Evolutionary conservation across 2,797 vertebrate genomes (phyloP).

Genomic region (Gymnoscopelus braueri): DNA sequence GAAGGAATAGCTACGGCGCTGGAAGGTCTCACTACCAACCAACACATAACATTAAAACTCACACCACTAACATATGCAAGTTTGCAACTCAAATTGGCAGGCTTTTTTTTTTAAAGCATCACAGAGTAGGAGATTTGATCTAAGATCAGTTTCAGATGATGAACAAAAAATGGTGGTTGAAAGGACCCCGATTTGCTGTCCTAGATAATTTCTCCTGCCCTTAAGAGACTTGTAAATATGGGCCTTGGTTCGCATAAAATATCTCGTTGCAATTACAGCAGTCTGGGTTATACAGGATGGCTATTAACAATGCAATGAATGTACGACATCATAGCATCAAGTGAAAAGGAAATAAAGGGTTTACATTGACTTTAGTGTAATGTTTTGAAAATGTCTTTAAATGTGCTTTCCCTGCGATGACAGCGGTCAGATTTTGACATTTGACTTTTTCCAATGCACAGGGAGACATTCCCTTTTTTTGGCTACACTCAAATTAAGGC

Average conservation of each 20-base stretch:
- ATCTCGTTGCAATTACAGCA: slow-evolving; percentile 25
- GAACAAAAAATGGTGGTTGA: neutral
- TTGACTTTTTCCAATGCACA: slow-evolving; percentile 47
- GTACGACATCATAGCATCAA: slow-evolving; percentile 76
- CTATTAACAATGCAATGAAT: slow-evolving; percentile 64
- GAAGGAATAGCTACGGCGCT: slow-evolving; percentile 57
- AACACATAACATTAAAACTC: slow-evolving; percentile 48
- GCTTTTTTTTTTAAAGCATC: slow-evolving; percentile 27
- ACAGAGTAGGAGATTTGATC: slow-evolving; percentile 38
- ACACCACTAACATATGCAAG: slow-evolving; percentile 78
- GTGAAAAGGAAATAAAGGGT: slow-evolving; percentile 67
- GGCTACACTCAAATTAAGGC: slow-evolving; percentile 70
- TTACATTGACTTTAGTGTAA: slow-evolving; percentile 43
- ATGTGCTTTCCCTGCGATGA: slow-evolving; percentile 67
- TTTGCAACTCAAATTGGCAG: slow-evolving; percentile 59
- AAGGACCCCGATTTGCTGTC: neutral
- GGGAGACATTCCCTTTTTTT: slow-evolving; percentile 62
- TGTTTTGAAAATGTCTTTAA: slow-evolving; percentile 41
- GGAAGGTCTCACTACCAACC: slow-evolving; percentile 47
- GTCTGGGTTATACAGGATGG: slow-evolving; percentile 45
- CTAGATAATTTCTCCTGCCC: slow-evolving; percentile 30
- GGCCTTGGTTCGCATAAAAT: slow-evolving; percentile 38
- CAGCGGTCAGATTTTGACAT: slow-evolving; percentile 17
- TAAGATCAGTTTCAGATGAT: slow-evolving; percentile 23
- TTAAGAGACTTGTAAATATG: slow-evolving; percentile 41